Base-by-base conservation (phyloP, 92 coral and sea anemone species). In the Umimayanthus chanpuru region DNA sequence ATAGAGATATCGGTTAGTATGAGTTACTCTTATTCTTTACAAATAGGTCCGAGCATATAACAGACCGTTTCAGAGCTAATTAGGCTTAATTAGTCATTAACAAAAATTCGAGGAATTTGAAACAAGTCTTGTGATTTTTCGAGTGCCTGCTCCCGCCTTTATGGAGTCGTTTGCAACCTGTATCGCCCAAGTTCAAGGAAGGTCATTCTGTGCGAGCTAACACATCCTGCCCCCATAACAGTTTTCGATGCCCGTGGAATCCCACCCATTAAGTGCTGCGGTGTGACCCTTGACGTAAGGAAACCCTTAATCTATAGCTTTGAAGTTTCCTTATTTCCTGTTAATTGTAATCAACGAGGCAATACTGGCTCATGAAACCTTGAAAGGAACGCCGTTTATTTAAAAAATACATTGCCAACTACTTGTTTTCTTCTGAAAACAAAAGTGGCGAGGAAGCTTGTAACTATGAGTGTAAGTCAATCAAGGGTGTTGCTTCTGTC, bases 61-160 rank as follows among this genome's bases (percentile, higher is more conserved):
- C 87, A 43, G 43, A 68, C 87, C 87, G 26, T 83, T 83, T 71
- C 78, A 32, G 61, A 68, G 58, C 78, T 41, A 83, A 83, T 83
- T 83, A 44, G 87, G 23, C 28, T 38, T 83, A 83, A 83, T 83
- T 68, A 83, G 87, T 43, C 67, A 28, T 47, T 83, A 47, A 68
- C 68, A n/a, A 30, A 36, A 14, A 15, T 70, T 39, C 15, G 43
- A 41, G 56, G 38, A 68, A 49, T 44, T 67, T 70, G 66, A 47
- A 70, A 44, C 9, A 40, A 70, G 58, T 11, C 58, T 16, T 61
- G 75, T 81, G 41, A 70, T 26, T n/a, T 47, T 47, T 47, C 65
- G 67, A 83, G 87, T 68, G 53, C 2, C 36, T 25, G 5, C 2
- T 65, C 58, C 76, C 86, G 86, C 76, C 86, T 32, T 38, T 66